These are phyloP conservation scores for Tenebrosternarchus preto DNA, from an alignment of 2,113 vertebrate genomes.

Conservation along the genomic window DNA sequence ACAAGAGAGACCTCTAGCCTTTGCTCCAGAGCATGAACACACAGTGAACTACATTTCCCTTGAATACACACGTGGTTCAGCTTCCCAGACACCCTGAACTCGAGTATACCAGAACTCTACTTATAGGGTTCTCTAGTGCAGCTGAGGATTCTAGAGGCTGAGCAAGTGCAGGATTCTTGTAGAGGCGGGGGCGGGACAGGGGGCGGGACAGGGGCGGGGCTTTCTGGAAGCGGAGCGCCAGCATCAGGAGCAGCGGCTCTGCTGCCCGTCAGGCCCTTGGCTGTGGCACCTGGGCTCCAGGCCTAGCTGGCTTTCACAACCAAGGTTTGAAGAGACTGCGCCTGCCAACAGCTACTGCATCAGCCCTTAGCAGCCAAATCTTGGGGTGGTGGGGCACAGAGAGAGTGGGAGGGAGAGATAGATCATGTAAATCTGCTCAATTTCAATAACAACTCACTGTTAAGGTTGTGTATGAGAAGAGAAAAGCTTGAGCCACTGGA, in stretches of 20 bases:
- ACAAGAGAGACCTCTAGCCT: background rate
- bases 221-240: background rate
- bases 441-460: background rate
- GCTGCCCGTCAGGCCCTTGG: background rate
- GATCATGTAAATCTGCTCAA: background rate
- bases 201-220: background rate
- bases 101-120: background rate
- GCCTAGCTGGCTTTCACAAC: constrained; percentile 25
- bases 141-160: background rate
- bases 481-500: background rate
- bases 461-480: background rate
- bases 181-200: background rate
- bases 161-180: background rate
- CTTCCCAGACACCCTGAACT: no score
- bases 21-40: background rate
- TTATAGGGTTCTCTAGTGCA: background rate
- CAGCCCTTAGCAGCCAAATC: background rate
- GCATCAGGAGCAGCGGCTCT: background rate
- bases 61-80: no score
- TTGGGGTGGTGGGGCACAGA: background rate
- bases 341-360: background rate
- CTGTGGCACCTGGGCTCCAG: background rate
- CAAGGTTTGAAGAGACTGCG: background rate
- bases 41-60: background rate
- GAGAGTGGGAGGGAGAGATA: background rate